A percentile compares a stretch with the other conserved stretches of the same genome.
Evolutionary conservation across 1,140 invertebrate species (phyloP).

Genomic region (Zaprionus nigranus): DNA sequence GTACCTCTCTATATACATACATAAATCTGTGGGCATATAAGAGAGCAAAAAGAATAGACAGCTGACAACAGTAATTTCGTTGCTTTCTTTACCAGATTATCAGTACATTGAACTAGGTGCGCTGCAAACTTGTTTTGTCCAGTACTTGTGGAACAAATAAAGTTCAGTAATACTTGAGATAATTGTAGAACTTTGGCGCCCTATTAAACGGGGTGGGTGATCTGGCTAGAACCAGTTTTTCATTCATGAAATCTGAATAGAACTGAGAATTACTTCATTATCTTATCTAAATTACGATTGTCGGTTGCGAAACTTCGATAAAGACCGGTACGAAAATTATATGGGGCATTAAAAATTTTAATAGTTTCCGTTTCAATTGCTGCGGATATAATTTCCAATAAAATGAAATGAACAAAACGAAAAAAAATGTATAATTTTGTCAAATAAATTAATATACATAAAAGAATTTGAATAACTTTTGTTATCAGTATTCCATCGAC

Average conservation of each 20-base stretch:
- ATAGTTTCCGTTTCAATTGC: not conserved
- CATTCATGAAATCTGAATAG: not conserved
- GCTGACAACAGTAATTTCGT: conserved; percentile 23
- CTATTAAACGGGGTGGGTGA: not conserved
- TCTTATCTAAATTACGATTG: conserved; percentile 22
- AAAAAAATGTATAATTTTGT: not conserved
- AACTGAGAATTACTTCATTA: not conserved
- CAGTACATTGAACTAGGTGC: conserved; percentile 20
- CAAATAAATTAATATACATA: too few relatives aligned
- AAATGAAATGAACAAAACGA: not conserved
- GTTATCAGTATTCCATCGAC: not conserved
- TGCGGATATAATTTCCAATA: not conserved
- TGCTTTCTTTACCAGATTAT: conserved; percentile 15
- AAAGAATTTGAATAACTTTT: too few relatives aligned
- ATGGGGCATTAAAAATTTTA: not conserved
- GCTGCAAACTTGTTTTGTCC: conserved; percentile 7
- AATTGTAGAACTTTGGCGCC: conserved; percentile 1
- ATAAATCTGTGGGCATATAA: too few relatives aligned
- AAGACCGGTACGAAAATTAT: not conserved
- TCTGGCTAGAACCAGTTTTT: conserved; percentile 9
- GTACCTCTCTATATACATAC: too few relatives aligned
- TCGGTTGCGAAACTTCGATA: not conserved
- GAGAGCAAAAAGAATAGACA: not conserved
- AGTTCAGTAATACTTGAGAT: not conserved
- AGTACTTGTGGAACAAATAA: not conserved